Percentiles rank a stretch among this genome's conserved stretches.
Evolutionary conservation across 2,113 vertebrate genomes (phyloP).

Genomic region (Pampusana beccarii): DNA sequence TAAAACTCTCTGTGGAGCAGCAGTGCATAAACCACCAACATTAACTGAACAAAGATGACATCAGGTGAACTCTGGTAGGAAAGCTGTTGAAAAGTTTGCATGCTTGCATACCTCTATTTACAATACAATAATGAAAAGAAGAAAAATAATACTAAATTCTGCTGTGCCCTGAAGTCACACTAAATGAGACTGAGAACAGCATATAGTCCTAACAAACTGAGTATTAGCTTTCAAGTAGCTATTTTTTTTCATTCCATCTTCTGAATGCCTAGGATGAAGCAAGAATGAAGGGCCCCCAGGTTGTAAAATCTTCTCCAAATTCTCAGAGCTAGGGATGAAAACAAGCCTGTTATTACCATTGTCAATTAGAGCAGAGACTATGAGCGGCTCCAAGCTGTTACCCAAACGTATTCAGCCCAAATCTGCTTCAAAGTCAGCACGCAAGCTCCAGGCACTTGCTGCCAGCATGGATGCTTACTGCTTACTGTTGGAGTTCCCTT

Average conservation of each 20-base stretch:
- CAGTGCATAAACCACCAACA: not conserved
- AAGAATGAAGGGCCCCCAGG: not conserved
- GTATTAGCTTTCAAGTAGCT: not conserved
- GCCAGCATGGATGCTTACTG: not conserved
- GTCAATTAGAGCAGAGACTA: not conserved
- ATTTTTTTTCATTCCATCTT: not conserved
- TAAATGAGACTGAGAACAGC: not conserved
- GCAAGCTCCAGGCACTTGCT: not conserved
- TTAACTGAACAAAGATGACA: not conserved
- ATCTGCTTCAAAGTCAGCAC: not conserved
- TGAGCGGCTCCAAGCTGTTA: not conserved
- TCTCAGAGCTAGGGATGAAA: not conserved
- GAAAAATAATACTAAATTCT: not conserved
- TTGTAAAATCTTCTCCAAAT: not conserved
- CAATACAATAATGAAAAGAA: not conserved
- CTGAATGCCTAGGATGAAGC: not conserved
- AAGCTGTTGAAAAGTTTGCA: not conserved
- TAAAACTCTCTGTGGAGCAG: not conserved
- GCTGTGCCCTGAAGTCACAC: not conserved
- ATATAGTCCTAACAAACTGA: not conserved
- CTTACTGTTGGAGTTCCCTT: not conserved
- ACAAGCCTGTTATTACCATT: not conserved
- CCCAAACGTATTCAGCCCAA: not conserved
- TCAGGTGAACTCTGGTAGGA: not conserved
- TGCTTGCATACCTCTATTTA: not conserved